These are phyloP conservation scores for Tachina lurida DNA, from an alignment of 2,888 invertebrate genomes.

Conservation along the genomic window DNA sequence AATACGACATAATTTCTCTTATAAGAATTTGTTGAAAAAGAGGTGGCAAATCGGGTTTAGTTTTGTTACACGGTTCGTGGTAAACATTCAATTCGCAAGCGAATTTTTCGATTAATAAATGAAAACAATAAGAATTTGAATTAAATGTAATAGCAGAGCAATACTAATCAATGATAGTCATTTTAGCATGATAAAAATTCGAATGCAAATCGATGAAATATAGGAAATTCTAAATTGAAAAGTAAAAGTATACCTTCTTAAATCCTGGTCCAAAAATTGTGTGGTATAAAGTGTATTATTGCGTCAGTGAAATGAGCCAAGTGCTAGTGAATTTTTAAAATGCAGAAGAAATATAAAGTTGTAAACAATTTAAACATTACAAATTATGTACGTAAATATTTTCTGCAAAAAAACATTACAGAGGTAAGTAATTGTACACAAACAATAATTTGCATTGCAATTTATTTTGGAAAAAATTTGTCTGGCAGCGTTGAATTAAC, in stretches of 20 bases:
- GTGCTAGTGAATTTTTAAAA: background rate
- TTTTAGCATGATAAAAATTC: background rate
- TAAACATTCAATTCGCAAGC: slow-evolving; percentile 32
- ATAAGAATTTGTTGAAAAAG: slow-evolving; percentile 15
- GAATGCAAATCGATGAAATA: background rate
- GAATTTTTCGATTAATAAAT: slow-evolving; percentile 7
- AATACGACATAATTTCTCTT: slow-evolving; percentile 21
- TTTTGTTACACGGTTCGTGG: slow-evolving; percentile 50
- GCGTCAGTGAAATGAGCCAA: background rate
- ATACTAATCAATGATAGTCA: background rate
- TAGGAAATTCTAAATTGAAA: background rate
- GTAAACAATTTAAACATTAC: background rate
- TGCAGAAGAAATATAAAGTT: background rate
- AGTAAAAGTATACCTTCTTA: slow-evolving; percentile 15
- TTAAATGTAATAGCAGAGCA: background rate
- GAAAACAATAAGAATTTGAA: background rate
- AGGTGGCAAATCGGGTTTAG: slow-evolving; percentile 17
- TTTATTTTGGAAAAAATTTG: background rate
- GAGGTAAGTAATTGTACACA: slow-evolving; percentile 36
- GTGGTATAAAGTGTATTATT: slow-evolving; percentile 8
- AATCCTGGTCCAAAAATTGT: background rate
- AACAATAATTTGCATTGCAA: background rate
- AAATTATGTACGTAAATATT: background rate
- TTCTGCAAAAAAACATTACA: background rate
- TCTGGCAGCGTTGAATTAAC: slow-evolving; percentile 37